Percentiles rank a stretch among this genome's conserved stretches.
phyloP scores from a whole-genome alignment of 2,888 invertebrate species.

The Caenorhabditis auriculariae region DNA sequence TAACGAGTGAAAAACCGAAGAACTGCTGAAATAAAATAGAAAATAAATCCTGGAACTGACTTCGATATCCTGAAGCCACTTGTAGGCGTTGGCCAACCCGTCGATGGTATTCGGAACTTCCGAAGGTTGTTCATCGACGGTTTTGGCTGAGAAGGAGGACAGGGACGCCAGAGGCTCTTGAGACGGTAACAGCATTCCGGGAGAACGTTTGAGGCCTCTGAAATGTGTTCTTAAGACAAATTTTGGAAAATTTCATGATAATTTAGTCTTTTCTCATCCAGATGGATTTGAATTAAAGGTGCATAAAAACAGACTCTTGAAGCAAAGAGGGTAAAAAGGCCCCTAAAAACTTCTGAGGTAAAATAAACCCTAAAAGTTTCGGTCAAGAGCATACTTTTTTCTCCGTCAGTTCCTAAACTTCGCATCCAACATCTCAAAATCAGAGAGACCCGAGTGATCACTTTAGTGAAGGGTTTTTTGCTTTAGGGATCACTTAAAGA shows the following conservation, averaged over 20 bases:
- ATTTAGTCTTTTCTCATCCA: too few species aligned
- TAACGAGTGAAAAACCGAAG: too few species aligned
- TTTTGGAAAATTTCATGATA: conserved; percentile 4
- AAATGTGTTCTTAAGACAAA: neutral
- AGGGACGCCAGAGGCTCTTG: conserved; percentile 16
- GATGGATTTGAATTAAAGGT: too few species aligned
- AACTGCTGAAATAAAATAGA: too few species aligned
- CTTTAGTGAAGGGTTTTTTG: too few species aligned
- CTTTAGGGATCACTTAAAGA: too few species aligned
- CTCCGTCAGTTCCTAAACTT: too few species aligned
- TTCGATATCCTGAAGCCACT: conserved; percentile 36
- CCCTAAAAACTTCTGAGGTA: neutral
- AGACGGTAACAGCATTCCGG: conserved; percentile 62
- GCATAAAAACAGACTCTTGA: neutral
- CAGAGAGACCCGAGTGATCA: too few species aligned
- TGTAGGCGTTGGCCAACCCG: conserved; percentile 23
- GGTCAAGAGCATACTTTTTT: too few species aligned
- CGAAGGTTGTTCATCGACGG: conserved; percentile 4
- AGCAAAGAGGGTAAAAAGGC: neutral
- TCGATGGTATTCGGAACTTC: conserved; percentile 15
- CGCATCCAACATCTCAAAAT: too few species aligned
- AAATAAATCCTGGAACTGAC: too few species aligned
- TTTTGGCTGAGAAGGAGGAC: conserved; percentile 18
- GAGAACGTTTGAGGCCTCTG: conserved; percentile 61
- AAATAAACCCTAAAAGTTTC: too few species aligned